phyloP scores from a whole-genome alignment of 2,797 vertebrate genomes.

The Jordanella pulchra region DNA sequence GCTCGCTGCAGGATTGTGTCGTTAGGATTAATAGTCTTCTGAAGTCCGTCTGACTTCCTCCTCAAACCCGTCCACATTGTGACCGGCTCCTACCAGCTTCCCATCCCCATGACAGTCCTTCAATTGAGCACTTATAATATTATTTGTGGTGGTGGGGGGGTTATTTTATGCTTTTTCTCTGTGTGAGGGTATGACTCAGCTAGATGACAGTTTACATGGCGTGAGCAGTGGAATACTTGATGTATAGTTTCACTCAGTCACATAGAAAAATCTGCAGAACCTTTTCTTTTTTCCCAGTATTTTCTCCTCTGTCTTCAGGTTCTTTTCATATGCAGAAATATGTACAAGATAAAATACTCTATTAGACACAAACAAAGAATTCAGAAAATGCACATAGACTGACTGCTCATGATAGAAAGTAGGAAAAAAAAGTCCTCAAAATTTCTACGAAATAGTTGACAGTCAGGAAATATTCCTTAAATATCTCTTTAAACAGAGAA shows the following conservation, averaged over 20 bases:
- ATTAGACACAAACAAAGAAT: no score
- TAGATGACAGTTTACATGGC: not conserved
- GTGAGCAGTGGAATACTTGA: not conserved
- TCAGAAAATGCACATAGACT: not conserved
- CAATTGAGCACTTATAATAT: constrained; percentile 1
- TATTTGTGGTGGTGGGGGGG: constrained; percentile 5
- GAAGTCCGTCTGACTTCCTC: constrained; percentile 36
- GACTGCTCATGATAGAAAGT: no score
- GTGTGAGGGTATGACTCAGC: not conserved
- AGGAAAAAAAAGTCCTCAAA: no score
- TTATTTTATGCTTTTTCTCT: constrained; percentile 8
- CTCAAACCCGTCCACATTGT: not conserved
- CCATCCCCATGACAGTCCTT: constrained; percentile 13
- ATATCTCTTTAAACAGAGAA: no score
- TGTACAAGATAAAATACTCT: no score
- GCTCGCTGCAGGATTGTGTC: constrained; percentile 30
- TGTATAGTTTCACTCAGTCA: not conserved
- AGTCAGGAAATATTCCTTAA: no score
- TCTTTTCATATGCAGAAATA: not conserved
- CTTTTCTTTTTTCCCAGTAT: not conserved
- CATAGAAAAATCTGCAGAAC: not conserved
- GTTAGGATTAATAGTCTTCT: constrained; percentile 48
- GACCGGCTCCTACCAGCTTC: not conserved
- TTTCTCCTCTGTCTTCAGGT: not conserved
- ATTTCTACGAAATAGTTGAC: no score